Percentiles rank a stretch among this genome's conserved stretches.
phyloP scores from a whole-genome alignment of 2,113 vertebrate genomes.

The Sinocyclocheilus grahami region DNA sequence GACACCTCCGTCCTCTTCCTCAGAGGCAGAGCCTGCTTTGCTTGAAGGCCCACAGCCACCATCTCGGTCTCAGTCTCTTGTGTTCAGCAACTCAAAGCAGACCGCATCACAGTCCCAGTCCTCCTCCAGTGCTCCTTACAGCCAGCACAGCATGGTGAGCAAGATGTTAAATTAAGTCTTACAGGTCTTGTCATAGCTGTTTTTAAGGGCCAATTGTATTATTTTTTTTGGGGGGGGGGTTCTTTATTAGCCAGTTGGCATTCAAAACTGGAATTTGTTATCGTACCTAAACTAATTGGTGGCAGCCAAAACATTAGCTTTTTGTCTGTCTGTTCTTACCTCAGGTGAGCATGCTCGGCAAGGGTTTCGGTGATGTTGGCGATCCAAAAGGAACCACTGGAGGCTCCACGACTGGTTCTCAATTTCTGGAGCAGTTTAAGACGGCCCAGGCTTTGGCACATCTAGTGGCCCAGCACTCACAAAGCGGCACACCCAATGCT shows the following conservation, averaged over 20 bases:
- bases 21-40: constrained; percentile 85
- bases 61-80: constrained; percentile 83
- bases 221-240: too few species aligned
- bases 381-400: constrained; percentile 84
- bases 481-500: constrained; percentile 76
- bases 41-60: constrained; percentile 85
- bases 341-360: constrained; percentile 94
- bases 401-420: constrained; percentile 88
- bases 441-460: constrained; percentile 95
- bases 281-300: not conserved
- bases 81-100: constrained; percentile 98
- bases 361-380: constrained; percentile 89
- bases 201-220: not conserved
- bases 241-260: too few species aligned
- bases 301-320: not conserved
- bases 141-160: constrained; percentile 95
- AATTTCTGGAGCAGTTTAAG: constrained; percentile 98
- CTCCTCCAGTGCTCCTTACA: constrained; percentile 77
- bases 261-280: not conserved
- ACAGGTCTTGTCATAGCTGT: not conserved
- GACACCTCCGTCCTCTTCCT: constrained; percentile 87
- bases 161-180: not conserved
- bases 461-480: constrained; percentile 90
- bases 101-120: constrained; percentile 84
- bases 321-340: not conserved